Conservation (phyloP, 92 coral and sea anemone genomes). For the Zoanthus sansibaricus region DNA sequence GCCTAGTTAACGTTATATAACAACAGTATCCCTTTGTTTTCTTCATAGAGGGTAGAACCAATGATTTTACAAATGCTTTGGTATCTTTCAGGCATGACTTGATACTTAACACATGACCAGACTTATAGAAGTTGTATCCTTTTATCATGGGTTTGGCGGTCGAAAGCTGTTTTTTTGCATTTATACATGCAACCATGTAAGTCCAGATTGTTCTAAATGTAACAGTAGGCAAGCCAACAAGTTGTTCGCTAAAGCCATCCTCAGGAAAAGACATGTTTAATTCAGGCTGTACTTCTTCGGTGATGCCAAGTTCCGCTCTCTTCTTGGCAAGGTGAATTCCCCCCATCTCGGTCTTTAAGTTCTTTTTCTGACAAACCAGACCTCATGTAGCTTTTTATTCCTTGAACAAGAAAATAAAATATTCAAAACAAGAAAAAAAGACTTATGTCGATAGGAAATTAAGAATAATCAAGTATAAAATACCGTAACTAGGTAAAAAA, state of each 20-base stretch:
- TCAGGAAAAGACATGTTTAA: not conserved
- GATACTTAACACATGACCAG: constrained; percentile 11
- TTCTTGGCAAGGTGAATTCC: not conserved
- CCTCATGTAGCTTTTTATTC: not conserved
- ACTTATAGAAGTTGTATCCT: constrained; percentile 2
- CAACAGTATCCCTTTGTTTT: not conserved
- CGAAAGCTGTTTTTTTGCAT: constrained; percentile 3
- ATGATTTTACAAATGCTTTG: not conserved
- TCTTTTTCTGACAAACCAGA: not conserved
- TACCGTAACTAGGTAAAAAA: not conserved
- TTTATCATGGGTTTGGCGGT: constrained; percentile 14
- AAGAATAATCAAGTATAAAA: too few relatives aligned
- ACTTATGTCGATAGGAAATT: too few relatives aligned
- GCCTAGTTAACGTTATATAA: not conserved
- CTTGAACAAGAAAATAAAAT: not conserved
- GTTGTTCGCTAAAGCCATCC: not conserved
- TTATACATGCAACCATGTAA: not conserved
- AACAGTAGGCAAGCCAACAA: not conserved
- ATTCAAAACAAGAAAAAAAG: too few relatives aligned
- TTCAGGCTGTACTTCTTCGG: not conserved
- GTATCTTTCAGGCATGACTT: not conserved
- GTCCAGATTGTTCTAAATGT: not conserved
- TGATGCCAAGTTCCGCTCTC: not conserved
- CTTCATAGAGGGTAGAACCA: constrained; percentile 8
- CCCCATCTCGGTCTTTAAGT: not conserved